Evolutionary conservation across 2,797 vertebrate genomes (phyloP).

Genomic region (Oreortyx pictus): DNA sequence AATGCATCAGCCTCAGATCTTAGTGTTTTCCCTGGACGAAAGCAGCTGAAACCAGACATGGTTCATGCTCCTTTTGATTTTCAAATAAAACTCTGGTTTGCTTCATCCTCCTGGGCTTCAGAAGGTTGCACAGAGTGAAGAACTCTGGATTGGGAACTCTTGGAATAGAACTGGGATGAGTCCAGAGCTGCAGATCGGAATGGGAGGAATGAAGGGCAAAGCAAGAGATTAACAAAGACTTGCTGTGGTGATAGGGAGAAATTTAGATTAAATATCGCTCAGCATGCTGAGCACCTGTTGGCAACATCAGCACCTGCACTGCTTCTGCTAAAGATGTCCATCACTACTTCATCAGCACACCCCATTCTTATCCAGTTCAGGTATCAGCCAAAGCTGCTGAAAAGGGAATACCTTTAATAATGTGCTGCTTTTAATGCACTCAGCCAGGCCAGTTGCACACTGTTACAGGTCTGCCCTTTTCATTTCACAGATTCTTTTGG

Average conservation of each 20-base stretch:
- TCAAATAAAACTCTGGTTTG: not conserved
- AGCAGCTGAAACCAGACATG: not conserved
- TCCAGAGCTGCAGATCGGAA: not conserved
- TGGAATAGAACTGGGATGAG: not conserved
- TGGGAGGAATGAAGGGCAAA: not conserved
- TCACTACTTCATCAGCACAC: constrained; percentile 26
- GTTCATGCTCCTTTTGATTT: not conserved
- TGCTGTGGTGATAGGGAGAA: not conserved
- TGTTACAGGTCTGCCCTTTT: constrained; percentile 56
- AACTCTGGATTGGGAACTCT: too few species aligned
- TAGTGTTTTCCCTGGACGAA: not conserved
- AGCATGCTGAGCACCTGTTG: constrained; percentile 34
- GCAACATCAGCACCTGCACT: constrained; percentile 49
- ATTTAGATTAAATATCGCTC: constrained; percentile 15
- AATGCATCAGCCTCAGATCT: not conserved
- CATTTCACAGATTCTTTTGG: constrained; percentile 26
- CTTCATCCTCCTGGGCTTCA: not conserved
- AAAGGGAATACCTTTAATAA: constrained; percentile 40
- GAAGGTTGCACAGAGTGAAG: accelerated
- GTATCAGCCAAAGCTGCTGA: constrained; percentile 44
- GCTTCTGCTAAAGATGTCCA: constrained; percentile 18
- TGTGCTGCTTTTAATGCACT: constrained; percentile 38
- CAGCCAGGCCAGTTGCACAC: constrained; percentile 65
- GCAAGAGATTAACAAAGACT: constrained; percentile 1
- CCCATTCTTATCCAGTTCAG: constrained; percentile 14